Conservation (phyloP, 2,113 vertebrate genomes). For the Atractosteus spatula region DNA sequence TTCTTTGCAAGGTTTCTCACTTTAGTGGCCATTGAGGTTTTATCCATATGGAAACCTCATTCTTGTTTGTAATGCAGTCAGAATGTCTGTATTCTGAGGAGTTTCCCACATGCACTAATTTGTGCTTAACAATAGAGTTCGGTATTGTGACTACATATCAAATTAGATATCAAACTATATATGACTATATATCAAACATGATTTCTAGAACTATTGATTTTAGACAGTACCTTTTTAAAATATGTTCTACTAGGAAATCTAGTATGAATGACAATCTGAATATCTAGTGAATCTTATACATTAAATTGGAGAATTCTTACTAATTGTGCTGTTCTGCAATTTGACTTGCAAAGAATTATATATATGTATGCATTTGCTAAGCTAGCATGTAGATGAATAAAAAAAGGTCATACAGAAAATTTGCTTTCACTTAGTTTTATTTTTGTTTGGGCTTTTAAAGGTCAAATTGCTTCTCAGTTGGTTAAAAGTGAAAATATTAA, state of each 20-base stretch:
- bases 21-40: not conserved
- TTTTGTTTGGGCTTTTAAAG: no score
- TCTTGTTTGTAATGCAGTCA: not conserved
- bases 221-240: constrained; percentile 3
- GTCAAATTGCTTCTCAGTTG: no score
- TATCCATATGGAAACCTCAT: not conserved
- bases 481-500: no score
- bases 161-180: not conserved
- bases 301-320: not conserved
- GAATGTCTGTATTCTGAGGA: not conserved
- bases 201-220: constrained; percentile 17
- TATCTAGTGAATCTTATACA: not conserved
- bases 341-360: no score
- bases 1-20: not conserved
- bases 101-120: not conserved
- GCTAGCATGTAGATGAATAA: no score
- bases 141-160: constrained; percentile 8
- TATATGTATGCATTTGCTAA: no score
- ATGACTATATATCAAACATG: constrained; percentile 5
- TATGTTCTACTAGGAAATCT: not conserved
- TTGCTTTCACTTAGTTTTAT: no score
- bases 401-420: no score
- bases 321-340: not conserved
- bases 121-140: constrained; percentile 7
- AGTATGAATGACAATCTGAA: not conserved